Base-by-base conservation (phyloP, 2,888 invertebrate genomes). In the Trissolcus japonicus region DNA sequence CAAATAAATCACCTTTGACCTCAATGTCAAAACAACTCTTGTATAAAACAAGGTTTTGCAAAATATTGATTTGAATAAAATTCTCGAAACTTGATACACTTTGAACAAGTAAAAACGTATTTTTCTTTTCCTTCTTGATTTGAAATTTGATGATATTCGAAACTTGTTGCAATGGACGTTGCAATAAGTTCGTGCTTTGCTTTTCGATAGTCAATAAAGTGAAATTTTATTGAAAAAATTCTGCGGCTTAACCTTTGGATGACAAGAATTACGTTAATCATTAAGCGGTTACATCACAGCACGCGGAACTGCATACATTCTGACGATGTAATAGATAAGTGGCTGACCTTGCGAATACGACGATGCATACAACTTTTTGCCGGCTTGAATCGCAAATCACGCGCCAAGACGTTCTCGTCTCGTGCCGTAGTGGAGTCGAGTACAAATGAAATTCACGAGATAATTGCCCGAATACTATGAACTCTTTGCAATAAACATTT, bases 291-390 rank as follows among this genome's bases (percentile, higher is more conserved):
- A 82, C 84, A 83, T 86, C 84, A 85, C 74, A 82, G 80, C 81
- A 85, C 81, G 83, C 84, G 84, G 84, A 86, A 86, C 82, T 84
- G 79, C 82, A 80, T 76, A 77, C 80, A 78, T 80, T 80, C 77
- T 62, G 62, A 77, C 76, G 79, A 72, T 80, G 79, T 78, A 77
- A 76, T 78, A 81, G 80, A 82, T 82, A 83, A 75, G 79, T 79
- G 77, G 81, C 76, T 80, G 82, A 84, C 83, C 84, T 85, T 85
- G 82, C 66, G 57, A 60, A 68, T 75, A 67, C 75, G 54, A 67
- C 74, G 78, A 67, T 78, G 78, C 67, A 75, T 75, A 65, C 74
- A 74, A 78, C 74, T 73, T 78, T 78, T 78, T 78, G 74, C 69
- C 54, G 66, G 56, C 54, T 65, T 54, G 75, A 74, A 67, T 71